Base-by-base conservation (phyloP, 2,888 invertebrate species). In the Limnephilus lunatus region DNA sequence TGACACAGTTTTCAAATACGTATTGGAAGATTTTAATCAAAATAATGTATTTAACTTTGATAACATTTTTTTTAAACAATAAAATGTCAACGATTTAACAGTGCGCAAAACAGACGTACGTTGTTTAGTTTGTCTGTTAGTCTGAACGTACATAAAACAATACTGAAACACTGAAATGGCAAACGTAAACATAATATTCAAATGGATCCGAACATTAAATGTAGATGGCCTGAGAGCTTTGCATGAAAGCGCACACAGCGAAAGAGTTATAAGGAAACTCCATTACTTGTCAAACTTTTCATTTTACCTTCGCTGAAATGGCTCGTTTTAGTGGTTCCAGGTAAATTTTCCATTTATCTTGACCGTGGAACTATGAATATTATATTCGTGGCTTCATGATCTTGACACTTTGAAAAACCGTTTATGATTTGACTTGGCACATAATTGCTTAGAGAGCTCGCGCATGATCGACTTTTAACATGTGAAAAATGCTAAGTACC, bases 141-240 rank as follows among this genome's bases (percentile, higher is more conserved):
- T 39, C 68, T 68, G 68, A 68, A 68, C 68, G 25, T 68, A 25
- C 68, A 68, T 68, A 68, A 68, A 68, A 68, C 68, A 25, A 25
- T 15, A 25, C 19, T 14, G 35, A 44, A 48, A 48, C 44, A 44
- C n/a, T 30, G 44, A 44, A 86, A 48, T 86, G n/a, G 85, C 9
- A 48, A 86, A 48, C 86, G 80, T 89, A 86, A 86, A 86, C 44
- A 86, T 85, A 32, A 25, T 44, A 48, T 89, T 35, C 12, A 32
- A 89, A 80, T 89, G 88, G 39, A 35, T 80, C 32, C 68, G 68
- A 12, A n/a, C 32, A 35, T 80, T 32, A 32, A 35, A 80, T 35
- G 32, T n/a, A 44, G 9, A 87, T 35, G 32, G 81, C 19, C 88
- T 32, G 88, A 89, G 80, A 89, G 88, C 35, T 89, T 81, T 89